phyloP scores from a whole-genome alignment of 1,140 invertebrate species.

The Pollicipes pollicipes region DNA sequence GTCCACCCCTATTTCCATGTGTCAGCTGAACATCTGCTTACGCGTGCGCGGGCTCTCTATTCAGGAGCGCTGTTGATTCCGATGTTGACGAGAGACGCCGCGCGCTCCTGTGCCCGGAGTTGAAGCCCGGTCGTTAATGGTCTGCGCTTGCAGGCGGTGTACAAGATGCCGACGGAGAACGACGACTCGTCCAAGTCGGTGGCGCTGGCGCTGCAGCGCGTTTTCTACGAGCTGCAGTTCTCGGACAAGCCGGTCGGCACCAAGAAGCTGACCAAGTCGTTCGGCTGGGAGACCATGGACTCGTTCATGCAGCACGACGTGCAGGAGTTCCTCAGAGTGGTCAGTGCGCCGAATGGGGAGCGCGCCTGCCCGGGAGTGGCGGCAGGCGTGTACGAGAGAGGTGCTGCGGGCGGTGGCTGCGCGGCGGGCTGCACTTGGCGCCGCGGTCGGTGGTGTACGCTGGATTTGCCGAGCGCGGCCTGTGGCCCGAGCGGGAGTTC shows the following conservation, averaged over 20 bases:
- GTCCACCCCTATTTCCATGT: too few species aligned
- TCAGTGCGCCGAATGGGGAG: too few species aligned
- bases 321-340: neutral
- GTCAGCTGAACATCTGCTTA: too few species aligned
- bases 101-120: too few species aligned
- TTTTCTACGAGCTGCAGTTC: constrained; percentile 97
- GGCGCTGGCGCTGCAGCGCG: constrained; percentile 88
- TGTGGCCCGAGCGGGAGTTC: too few species aligned
- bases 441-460: too few species aligned
- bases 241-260: constrained; percentile 97
- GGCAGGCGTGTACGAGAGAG: too few species aligned
- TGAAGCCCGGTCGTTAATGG: constrained; percentile 8
- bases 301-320: constrained; percentile 99
- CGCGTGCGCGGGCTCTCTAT: constrained; percentile 2
- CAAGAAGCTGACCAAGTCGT: constrained; percentile 97
- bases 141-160: constrained; percentile 75
- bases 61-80: neutral
- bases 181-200: constrained; percentile 93
- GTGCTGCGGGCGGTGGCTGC: too few species aligned
- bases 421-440: too few species aligned
- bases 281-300: constrained; percentile 98
- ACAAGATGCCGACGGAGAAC: constrained; percentile 97
- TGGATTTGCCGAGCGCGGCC: too few species aligned
- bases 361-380: too few species aligned
- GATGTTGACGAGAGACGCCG: too few species aligned